Base-by-base conservation (phyloP, 2,888 invertebrate genomes). In the Orgyia antiqua region DNA sequence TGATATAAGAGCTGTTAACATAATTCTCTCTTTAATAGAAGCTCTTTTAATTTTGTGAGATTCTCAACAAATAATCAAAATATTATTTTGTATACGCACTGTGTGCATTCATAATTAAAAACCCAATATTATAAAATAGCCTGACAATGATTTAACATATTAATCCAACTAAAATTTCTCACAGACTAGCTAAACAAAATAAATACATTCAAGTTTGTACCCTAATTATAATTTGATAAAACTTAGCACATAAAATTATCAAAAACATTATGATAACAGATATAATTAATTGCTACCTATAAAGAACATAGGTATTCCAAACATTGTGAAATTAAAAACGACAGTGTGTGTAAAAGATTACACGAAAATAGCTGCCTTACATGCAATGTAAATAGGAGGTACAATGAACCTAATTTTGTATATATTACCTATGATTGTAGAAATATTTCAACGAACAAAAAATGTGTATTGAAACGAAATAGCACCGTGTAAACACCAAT, bases 401-500 rank as follows among this genome's bases (percentile, higher is more conserved):
- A 64, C 47, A 42, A 51, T 57, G 51, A 65, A 67, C 57, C 59
- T 57, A 55, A 27, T 23, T 27, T 32, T 51, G 42, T 51, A 51
- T 49, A 51, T 51, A 51, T 52, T 51, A 51, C 50, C 57, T 58
- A 43, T 55, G 49, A 34, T 50, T 51, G 40, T 46, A 48, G 41
- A 57, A 45, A 50, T 56, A 53, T 50, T 47, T 50, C 52, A 53
- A 45, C 42, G 36, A 51, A 48, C 43, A 45, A 45, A 51, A 54
- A 46, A 24, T 39, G 54, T 51, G 51, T 54, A 49, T 29, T 48
- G 52, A 63, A 65, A 59, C 65, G 56, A 67, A 69, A 61, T 45
- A 80, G 80, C 82, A 83, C 82, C 79, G 69, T 68, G 71, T 67
- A 68, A 70, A 72, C 72, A 74, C 68, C 68, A 50, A 49, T 46